phyloP scores from a whole-genome alignment of 2,888 invertebrate genomes.

The Pandemis cinnamomeana region DNA sequence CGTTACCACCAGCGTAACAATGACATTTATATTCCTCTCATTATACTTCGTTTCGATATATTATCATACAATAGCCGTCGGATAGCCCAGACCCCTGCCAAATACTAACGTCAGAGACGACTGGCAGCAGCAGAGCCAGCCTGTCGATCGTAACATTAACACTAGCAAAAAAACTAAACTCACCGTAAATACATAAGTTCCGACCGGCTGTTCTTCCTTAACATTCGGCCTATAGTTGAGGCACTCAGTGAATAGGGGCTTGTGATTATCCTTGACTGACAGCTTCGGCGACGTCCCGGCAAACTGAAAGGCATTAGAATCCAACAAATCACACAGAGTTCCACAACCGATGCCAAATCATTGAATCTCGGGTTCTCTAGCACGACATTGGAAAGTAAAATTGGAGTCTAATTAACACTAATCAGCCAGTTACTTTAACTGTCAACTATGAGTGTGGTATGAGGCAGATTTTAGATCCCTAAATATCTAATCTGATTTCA shows the following conservation, averaged over 20 bases:
- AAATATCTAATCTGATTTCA: neutral
- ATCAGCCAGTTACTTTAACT: neutral
- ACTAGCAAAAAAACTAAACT: conserved; percentile 50
- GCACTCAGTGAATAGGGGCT: conserved; percentile 94
- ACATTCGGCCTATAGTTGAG: conserved; percentile 91
- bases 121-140: neutral
- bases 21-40: neutral
- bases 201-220: conserved; percentile 90
- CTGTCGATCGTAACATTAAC: neutral
- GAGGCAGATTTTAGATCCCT: no score
- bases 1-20: no score
- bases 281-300: conserved; percentile 70
- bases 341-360: no score
- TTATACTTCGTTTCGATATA: neutral
- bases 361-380: neutral
- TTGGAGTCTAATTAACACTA: neutral
- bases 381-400: neutral
- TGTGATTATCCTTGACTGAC: conserved; percentile 89
- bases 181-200: conserved; percentile 90
- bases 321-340: conserved; percentile 29
- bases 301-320: conserved; percentile 69
- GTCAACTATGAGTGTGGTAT: neutral
- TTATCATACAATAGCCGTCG: no score
- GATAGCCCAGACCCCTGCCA: no score
- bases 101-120: neutral